Conservation (phyloP, 2,113 vertebrate species). For the Pygoscelis adeliae region DNA sequence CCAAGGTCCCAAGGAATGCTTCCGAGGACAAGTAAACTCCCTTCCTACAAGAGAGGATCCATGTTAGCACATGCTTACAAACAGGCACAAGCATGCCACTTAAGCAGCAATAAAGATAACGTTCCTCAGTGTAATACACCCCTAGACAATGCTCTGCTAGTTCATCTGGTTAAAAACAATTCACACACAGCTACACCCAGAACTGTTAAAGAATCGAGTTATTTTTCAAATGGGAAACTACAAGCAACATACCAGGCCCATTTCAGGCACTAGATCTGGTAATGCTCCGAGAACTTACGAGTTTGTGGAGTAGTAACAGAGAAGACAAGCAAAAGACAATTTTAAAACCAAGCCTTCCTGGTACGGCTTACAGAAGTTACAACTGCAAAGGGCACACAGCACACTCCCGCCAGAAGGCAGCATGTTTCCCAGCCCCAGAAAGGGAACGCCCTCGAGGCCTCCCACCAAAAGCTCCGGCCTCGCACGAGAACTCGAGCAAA, state of each 20-base stretch:
- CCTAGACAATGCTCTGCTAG: not conserved
- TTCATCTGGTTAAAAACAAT: not conserved
- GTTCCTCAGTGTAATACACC: rapidly evolving
- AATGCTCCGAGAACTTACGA: rapidly evolving
- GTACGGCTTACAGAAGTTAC: rapidly evolving
- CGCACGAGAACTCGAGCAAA: rapidly evolving
- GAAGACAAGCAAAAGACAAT: not conserved
- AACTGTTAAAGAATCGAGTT: not conserved
- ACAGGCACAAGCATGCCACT: not conserved
- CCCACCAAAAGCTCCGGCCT: not conserved
- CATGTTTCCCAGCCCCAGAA: not conserved
- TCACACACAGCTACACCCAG: not conserved
- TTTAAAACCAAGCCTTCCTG: not conserved
- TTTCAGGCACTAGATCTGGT: not conserved
- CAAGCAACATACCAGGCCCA: not conserved
- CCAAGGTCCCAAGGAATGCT: not conserved
- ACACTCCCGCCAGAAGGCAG: not conserved
- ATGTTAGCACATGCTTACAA: not conserved
- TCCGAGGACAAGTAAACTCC: not conserved
- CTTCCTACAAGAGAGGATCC: not conserved
- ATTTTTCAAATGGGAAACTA: not conserved
- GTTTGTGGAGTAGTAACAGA: rapidly evolving
- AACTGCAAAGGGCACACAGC: not conserved
- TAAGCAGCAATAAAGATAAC: not conserved
- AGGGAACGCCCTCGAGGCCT: not conserved